Base-by-base conservation (phyloP, 2,113 vertebrate genomes). In the Uria lomvia region DNA sequence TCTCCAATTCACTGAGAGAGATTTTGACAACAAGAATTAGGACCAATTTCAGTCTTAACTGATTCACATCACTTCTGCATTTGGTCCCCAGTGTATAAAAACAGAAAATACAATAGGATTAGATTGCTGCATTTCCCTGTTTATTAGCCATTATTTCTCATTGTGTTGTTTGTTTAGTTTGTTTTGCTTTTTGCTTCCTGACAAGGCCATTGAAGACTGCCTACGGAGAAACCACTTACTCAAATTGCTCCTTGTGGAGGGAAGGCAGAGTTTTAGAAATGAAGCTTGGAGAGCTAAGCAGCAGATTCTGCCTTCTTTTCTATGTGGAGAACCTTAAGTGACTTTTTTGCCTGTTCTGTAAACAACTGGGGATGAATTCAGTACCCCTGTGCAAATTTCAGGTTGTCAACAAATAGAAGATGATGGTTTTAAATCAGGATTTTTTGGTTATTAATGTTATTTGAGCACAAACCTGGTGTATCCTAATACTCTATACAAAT, bases 161-260 rank as follows among this genome's bases (percentile, higher is more conserved):
- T 71, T 80, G 16, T 68, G 66, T 55, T 90, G 70, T 92, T 94
- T 82, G 55, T 50, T 95, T 71, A 6, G 36, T 95, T 90, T 95
- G 66, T 92, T 96, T 96, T 95, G 55, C 32, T 80, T 94, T 82
- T 88, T 94, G 63, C 45, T 89, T 97, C 86, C 86, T 96, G 86
- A 82, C 75, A 94, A 94, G 76, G 38, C 79, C 38, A 34, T 93
- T 91, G 88, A 93, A 93, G 67, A 49, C 77, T 92, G 71, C 91
- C 71, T 93, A 81, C 21, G 15, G 95, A 94, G 91, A 96, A 92
- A 86, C 24, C 83, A 92, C 88, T 96, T 94, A 89, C 26, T 80
- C 75, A 95, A 84, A 97, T 95, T 87, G 74, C 82, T 92, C 80
- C 93, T 94, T 78, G 70, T 70, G 62, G 78, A 93, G 42, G 38